Evolutionary conservation across 2,888 invertebrate species (phyloP).

Genomic region (Spisula solida): DNA sequence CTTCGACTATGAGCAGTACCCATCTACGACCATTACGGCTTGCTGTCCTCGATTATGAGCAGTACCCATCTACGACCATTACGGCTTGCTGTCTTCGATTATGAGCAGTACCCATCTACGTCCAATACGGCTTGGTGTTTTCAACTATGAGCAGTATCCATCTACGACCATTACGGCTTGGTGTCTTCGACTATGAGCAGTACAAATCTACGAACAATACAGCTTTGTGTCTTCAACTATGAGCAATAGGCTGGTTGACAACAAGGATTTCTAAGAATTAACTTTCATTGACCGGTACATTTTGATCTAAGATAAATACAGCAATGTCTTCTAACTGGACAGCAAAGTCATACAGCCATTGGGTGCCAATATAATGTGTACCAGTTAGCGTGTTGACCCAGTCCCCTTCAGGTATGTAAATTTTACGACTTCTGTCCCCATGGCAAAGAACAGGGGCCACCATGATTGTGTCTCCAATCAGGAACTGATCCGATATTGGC

Average conservation of each 20-base stretch:
- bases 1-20: neutral
- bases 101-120: neutral
- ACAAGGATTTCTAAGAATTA: neutral
- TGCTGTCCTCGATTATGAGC: neutral
- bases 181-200: neutral
- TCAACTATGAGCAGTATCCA: neutral
- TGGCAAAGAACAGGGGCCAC: slow-evolving; percentile 80
- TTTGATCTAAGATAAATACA: slow-evolving; percentile 58
- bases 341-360: slow-evolving; percentile 69
- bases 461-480: slow-evolving; percentile 75
- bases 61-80: neutral
- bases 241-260: neutral
- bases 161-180: neutral
- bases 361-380: slow-evolving; percentile 54
- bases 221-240: neutral
- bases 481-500: slow-evolving; percentile 75
- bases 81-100: neutral
- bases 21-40: neutral
- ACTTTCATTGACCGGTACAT: neutral
- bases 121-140: neutral
- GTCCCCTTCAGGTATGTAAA: slow-evolving; percentile 77
- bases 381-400: slow-evolving; percentile 60
- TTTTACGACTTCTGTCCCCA: slow-evolving; percentile 72
- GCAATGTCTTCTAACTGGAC: slow-evolving; percentile 68
- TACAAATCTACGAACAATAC: neutral